Percentiles rank a stretch among this genome's conserved stretches.
Evolutionary conservation across 92 coral and sea anemone genomes (phyloP).

Genomic region (Parazoanthus darwini): DNA sequence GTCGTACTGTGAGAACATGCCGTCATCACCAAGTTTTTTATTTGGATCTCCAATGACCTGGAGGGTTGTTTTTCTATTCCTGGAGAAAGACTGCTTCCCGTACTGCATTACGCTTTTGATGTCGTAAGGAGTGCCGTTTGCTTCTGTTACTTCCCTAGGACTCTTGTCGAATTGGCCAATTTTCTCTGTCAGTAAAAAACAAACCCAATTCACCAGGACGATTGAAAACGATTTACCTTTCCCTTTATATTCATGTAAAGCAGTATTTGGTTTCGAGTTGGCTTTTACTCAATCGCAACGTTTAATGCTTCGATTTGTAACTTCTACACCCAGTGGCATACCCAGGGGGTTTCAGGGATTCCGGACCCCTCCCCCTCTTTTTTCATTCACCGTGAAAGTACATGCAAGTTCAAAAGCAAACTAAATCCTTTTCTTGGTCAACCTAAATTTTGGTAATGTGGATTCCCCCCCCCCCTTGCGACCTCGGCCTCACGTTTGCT

Average conservation of each 20-base stretch:
- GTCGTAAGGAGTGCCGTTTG: neutral
- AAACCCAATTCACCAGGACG: neutral
- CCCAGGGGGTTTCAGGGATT: too few species aligned
- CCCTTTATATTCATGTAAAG: neutral
- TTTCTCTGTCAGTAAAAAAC: neutral
- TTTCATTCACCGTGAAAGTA: too few species aligned
- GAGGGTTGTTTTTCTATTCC: neutral
- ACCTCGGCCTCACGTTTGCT: too few species aligned
- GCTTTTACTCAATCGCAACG: too few species aligned
- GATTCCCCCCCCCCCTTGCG: too few species aligned
- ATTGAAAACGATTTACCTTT: neutral
- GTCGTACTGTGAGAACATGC: neutral
- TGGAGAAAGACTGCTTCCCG: neutral
- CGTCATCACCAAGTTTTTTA: neutral
- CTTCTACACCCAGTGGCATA: too few species aligned
- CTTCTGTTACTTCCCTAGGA: neutral
- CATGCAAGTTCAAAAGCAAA: too few species aligned
- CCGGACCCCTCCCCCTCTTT: too few species aligned
- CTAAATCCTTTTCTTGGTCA: too few species aligned
- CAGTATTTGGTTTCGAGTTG: too few species aligned
- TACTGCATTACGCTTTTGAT: neutral
- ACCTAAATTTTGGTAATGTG: too few species aligned
- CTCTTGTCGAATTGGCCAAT: neutral
- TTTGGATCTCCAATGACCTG: conserved; percentile 2
- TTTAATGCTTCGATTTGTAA: too few species aligned